phyloP scores from a whole-genome alignment of 2,113 vertebrate genomes.

The Sclerurus mexicanus region DNA sequence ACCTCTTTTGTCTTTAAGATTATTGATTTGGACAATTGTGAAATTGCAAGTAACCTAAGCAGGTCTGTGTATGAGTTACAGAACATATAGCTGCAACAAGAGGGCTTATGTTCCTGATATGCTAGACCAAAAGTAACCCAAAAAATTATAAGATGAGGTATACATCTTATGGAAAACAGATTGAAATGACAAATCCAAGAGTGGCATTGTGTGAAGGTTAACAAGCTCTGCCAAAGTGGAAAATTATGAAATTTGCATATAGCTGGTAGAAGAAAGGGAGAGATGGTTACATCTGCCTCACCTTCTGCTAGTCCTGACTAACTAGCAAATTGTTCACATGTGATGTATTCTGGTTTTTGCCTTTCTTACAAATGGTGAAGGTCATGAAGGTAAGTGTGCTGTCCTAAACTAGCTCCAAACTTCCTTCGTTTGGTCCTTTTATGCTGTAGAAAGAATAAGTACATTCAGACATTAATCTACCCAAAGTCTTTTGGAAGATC shows the following conservation, averaged over 20 bases:
- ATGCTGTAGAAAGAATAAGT: background rate
- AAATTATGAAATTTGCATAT: background rate
- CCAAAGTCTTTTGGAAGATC: background rate
- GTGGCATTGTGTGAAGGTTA: background rate
- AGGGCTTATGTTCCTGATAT: background rate
- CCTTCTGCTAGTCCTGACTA: background rate
- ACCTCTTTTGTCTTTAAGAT: background rate
- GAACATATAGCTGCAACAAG: background rate
- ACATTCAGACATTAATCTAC: background rate
- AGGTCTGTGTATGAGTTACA: background rate
- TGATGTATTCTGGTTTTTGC: background rate
- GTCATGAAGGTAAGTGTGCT: background rate
- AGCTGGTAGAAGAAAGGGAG: background rate
- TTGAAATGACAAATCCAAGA: background rate
- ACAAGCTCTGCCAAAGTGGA: background rate
- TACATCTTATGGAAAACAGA: background rate
- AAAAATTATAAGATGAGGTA: background rate
- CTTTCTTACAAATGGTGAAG: background rate
- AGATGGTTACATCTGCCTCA: background rate
- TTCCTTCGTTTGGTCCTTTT: background rate
- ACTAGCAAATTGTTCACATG: background rate
- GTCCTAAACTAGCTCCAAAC: background rate
- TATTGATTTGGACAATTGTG: background rate
- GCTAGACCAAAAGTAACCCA: background rate
- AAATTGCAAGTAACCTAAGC: background rate